Evolutionary conservation across 2,888 invertebrate species (phyloP), one percentile per base, ranked within the genome.

Genomic region (Dryococelus australis): DNA sequence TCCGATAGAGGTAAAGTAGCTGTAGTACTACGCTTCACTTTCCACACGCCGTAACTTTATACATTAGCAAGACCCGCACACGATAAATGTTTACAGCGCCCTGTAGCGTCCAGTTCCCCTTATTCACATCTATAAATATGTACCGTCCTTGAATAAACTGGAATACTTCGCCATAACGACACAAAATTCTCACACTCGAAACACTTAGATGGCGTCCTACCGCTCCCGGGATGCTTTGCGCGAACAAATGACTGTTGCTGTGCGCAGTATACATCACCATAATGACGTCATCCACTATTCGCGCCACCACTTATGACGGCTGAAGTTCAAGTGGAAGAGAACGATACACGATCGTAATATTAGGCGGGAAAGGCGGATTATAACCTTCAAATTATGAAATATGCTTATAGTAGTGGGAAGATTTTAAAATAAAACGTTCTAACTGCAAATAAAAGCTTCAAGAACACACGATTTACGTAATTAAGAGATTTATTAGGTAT

Each of bases 91-190:
- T 85, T 84, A 87, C 43, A 87, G 83, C n/a, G 80, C 86, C 83
- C 87, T 86, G 85, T 65, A 87, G 86, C 28, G 86, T 43, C 43
- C 85, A 65, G 81, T 78, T 88, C 86, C 86, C 87, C 86, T 86
- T 86, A 51, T 86, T 86, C 85, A 88, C 87, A 88, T 87, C 84
- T 87, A 89, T 87, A 89, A 89, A 88, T 87, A 84, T 26, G 83
- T 86, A 87, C 86, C 86, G 89, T 88, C 89, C 89, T 88, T 89
- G 88, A 88, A 87, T 89, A 87, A 88, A 87, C 88, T 88, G 87
- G 89, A 89, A 89, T 89, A 87, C 89, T 89, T 88, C 89, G 88
- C 89, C 89, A 89, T 89, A 88, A 89, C 89, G 89, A 89, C 89
- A 89, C 87, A 89, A 89, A 89, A 89, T 88, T 89, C 88, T 89